Evolutionary conservation across 2,113 vertebrate genomes (phyloP).

Genomic region (Octodon degus): DNA sequence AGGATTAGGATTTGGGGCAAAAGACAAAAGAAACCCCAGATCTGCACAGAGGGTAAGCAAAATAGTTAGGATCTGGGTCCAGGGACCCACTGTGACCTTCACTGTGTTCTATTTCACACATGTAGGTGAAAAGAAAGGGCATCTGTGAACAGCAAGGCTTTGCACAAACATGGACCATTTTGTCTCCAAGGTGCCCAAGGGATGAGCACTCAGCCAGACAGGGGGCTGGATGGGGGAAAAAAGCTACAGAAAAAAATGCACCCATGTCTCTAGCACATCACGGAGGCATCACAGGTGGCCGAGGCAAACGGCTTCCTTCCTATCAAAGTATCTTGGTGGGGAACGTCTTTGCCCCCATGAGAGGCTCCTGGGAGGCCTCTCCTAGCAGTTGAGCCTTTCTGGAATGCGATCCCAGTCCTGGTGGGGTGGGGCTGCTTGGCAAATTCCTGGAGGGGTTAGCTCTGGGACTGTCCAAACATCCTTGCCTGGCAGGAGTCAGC

Average conservation of each 20-base stretch:
- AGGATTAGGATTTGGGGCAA: too few relatives aligned
- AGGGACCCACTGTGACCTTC: background rate
- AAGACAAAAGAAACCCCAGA: background rate
- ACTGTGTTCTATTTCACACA: background rate
- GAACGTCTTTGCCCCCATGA: conserved; percentile 44
- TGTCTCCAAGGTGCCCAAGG: background rate
- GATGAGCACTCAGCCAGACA: background rate
- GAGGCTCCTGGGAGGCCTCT: background rate
- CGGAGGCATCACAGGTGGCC: conserved; percentile 8
- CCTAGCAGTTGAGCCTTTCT: background rate
- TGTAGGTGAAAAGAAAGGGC: background rate
- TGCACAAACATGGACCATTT: background rate
- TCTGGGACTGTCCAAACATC: background rate
- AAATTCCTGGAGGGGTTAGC: background rate
- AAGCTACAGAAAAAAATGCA: background rate
- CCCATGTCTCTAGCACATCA: background rate
- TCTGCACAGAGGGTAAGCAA: background rate
- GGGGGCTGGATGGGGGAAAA: background rate
- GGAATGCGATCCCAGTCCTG: background rate
- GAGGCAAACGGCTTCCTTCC: background rate
- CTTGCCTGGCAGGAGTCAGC: fast-evolving
- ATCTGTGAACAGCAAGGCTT: background rate
- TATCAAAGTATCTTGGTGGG: conserved; percentile 49
- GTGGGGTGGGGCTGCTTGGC: background rate
- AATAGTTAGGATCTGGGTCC: background rate